A percentile compares a stretch with the other conserved stretches of the same genome.
Evolutionary conservation across 2,113 vertebrate genomes (phyloP).

Genomic region (Anoplopoma fimbria): DNA sequence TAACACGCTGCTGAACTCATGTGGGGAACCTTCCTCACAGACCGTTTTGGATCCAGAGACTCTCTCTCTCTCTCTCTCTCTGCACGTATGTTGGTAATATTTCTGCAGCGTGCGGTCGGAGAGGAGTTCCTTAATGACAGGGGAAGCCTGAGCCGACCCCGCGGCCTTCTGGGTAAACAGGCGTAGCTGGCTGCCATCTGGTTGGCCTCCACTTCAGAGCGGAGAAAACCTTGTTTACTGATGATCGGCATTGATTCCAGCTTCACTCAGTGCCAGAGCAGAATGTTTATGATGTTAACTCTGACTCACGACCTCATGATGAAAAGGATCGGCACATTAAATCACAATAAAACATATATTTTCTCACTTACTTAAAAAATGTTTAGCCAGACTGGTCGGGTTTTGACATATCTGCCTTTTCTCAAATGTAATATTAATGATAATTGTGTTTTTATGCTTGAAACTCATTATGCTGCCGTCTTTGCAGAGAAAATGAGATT

Average conservation of each 20-base stretch:
- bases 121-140: conserved; percentile 74
- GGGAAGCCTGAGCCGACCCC: conserved; percentile 54
- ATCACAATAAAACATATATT: background rate
- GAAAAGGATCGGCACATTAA: background rate
- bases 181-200: conserved; percentile 71
- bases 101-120: conserved; percentile 60
- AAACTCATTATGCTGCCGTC: too few species aligned
- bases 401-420: background rate
- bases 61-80: conserved; percentile 21
- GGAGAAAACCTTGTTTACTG: background rate
- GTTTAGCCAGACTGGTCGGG: background rate
- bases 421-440: background rate
- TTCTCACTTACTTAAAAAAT: background rate
- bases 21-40: conserved; percentile 44
- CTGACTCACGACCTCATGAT: background rate
- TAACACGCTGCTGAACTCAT: conserved; percentile 14
- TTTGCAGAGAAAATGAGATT: too few species aligned
- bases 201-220: conserved; percentile 63
- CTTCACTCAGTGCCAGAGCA: conserved; percentile 7
- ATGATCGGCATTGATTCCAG: conserved; percentile 52
- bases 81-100: conserved; percentile 63
- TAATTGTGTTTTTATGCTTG: too few species aligned
- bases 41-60: conserved; percentile 17
- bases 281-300: background rate
- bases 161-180: conserved; percentile 60